Evolutionary conservation across 2,113 vertebrate genomes (phyloP), one percentile per base, ranked within the genome.

Genomic region (Poicephalus gulielmi): DNA sequence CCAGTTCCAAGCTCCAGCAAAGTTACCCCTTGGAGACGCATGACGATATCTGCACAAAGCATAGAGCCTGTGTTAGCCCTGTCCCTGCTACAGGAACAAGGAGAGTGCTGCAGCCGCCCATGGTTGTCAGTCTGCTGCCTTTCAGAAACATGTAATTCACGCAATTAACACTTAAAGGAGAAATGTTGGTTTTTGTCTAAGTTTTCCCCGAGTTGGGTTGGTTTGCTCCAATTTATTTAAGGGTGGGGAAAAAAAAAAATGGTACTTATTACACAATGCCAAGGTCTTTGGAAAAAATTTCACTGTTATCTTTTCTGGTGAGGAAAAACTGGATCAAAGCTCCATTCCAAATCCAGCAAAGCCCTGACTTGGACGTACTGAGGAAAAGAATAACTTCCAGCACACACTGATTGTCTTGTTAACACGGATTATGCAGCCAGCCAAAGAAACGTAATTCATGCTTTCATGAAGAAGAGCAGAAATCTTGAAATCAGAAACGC

Each of bases 351-450:
- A 92, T 86, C 94, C 60, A 92, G 92, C 67, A 88, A 93, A 95
- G 91, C 41, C 62, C 94, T 63, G 75, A 82, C 89, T 96, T 92
- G 95, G 96, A 96, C 95, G 6, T 83, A 88, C 89, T 2, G 53
- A 92, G 94, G 94, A 95, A 96, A 95, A 97, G 97, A 97, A 97
- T 95, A 96, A 96, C 95, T 97, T 96, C 89, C 91, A 95, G 96
- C 96, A 97, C 96, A 96, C 94, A 91, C 96, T 97, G 97, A 97
- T 97, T 97, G 97, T 97, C 96, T 97, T 97, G 97, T 97, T 97
- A 97, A 97, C 96, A 97, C 90, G 96, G 95, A 96, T 97, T 97
- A 96, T 96, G 91, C 94, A 97, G 96, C 86, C 96, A 97, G 95
- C 96, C 97, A 97, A 97, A 97, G 95, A 96, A 97, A 96, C 93